Base-by-base conservation (phyloP, 2,113 vertebrate species). In the Nothoprocta perdicaria region DNA sequence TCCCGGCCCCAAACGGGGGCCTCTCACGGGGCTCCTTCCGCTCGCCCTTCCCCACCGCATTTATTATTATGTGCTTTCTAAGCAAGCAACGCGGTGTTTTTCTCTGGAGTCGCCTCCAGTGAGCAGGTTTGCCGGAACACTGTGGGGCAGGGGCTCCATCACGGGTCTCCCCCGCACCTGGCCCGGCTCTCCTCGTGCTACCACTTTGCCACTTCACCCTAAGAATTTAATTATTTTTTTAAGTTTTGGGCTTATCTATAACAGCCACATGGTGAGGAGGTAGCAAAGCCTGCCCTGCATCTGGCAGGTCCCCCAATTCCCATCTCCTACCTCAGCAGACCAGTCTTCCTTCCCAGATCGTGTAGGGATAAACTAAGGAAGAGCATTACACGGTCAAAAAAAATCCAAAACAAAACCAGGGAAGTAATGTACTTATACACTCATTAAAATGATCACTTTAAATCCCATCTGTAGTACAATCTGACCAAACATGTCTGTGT, bases 231-330 rank as follows among this genome's bases (percentile, higher is more conserved):
- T 52, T 52, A 41, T 40, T 13, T 52, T 52, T 46, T 40, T 13
- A 79, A 68, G 10, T 29, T 6, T 23, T 26, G 45, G 48, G 29
- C 35, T 62, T 40, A 57, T 40, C 66, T n/a, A 62, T 69, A 78
- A 1, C 14, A 5, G 17, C 19, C 50, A 61, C 38, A 4, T 24
- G 0, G 14, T 0, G 19, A 60, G 43, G 3, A 35, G 26, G 7
- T 8, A 1, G 43, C 61, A 41, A 7, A 41, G 21, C 21, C 65
- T 55, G 17, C 45, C 50, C 45, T 77, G 10, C 18, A 1, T 2
- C 0, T 6, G 26, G 9, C 2, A 1, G 0, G 14, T 7, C 43
- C 19, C 68, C 12, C 2, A n/a, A 13, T 74, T 13, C 61, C 63
- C 61, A 23, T 17, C 43, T 69, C n/a, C 1, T 1, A 6, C 27